Base-by-base conservation (phyloP, 2,888 invertebrate genomes). In the Lithophane ornitopus region DNA sequence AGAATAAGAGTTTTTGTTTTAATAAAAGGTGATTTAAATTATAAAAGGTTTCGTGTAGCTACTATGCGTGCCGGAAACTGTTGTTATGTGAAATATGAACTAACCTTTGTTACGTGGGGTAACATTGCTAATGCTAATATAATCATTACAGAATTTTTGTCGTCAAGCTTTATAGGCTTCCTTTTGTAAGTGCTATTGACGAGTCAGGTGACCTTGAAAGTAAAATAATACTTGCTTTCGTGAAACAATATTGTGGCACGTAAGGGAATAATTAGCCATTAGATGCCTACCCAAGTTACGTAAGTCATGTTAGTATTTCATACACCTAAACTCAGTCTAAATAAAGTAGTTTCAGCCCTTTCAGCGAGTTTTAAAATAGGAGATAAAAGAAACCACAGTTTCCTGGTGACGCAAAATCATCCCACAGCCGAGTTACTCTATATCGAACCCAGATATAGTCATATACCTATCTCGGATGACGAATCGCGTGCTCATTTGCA, bases 21-120 rank as follows among this genome's bases (percentile, higher is more conserved):
- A 61, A 34, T 70, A 68, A 54, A 62, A 46, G 26, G 66, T 73
- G 34, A 52, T 63, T 76, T n/a, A 41, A 56, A 44, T 54, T 73
- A 76, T 73, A 67, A 80, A 71, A 41, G 3, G 44, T 56, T 8
- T 66, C 61, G 69, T 76, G 71, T 85, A 19, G 71, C 69, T 66
- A 63, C 62, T 65, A 22, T 78, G 85, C 83, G 78, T 85, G 83
- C 70, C 74, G 78, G 83, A 82, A 82, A 82, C 73, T 16, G 67
- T 69, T 77, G 62, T 71, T 70, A 76, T 74, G 70, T 68, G 78
- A 82, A 83, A 85, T 83, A 85, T 85, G 82, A 83, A 82, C 70
- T 71, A 71, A 78, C 73, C 85, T 85, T 85, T 85, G 85, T 82
- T 67, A 52, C 12, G 61, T 74, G 39, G 49, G 41, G 39, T 80